These are phyloP conservation scores for Aphaenogaster ashmeadi DNA, from an alignment of 1,140 invertebrate species.

Conservation along the genomic window DNA sequence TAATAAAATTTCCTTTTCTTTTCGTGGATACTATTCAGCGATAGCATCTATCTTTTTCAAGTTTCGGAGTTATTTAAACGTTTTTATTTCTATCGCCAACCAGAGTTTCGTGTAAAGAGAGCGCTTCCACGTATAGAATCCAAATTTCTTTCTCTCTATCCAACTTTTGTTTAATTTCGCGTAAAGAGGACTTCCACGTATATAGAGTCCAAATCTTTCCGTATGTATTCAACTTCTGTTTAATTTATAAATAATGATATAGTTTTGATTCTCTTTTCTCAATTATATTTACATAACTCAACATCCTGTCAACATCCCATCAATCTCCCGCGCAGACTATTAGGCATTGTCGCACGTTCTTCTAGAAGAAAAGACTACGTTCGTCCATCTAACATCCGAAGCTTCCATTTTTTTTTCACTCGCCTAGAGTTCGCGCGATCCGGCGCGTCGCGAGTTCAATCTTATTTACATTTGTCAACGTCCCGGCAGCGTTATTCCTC, in stretches of 20 bases:
- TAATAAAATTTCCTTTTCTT: slow-evolving; percentile 2
- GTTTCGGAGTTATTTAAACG: neutral
- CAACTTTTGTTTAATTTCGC: neutral
- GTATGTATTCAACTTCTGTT: neutral
- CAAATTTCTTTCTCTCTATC: neutral
- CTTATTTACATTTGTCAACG: slow-evolving; percentile 67
- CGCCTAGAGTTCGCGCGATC: slow-evolving; percentile 1
- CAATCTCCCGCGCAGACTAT: no score
- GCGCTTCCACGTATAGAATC: neutral
- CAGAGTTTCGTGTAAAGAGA: neutral
- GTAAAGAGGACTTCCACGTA: neutral
- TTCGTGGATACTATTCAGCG: neutral
- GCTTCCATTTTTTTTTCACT: neutral
- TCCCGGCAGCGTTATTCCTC: slow-evolving; percentile 50
- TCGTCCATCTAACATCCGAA: slow-evolving; percentile 36
- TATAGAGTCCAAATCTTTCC: neutral
- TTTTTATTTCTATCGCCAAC: neutral
- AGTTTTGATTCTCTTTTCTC: neutral
- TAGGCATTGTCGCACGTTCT: neutral
- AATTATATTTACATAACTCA: neutral
- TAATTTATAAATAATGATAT: slow-evolving; percentile 1
- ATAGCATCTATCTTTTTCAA: slow-evolving; percentile 26
- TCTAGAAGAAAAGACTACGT: neutral
- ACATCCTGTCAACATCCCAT: no score
- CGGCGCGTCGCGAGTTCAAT: slow-evolving; percentile 45